phyloP scores from a whole-genome alignment of 1,140 invertebrate genomes.

The Drosophila pachea region DNA sequence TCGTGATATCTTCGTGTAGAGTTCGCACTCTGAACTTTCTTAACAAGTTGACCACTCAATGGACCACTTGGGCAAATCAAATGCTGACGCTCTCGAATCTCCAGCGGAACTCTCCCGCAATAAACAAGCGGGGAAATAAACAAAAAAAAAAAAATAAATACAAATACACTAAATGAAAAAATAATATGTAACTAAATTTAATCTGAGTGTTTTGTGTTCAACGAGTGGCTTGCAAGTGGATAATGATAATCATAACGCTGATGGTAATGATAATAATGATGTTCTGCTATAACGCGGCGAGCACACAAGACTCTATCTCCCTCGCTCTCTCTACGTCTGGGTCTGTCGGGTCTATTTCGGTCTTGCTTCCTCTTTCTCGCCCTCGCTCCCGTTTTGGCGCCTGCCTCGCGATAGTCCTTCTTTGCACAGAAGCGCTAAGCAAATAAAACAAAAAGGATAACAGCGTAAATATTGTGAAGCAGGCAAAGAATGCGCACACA shows the following conservation, averaged over 20 bases:
- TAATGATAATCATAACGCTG: conserved; percentile 39
- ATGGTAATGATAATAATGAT: conserved; percentile 44
- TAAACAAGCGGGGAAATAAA: conserved; percentile 41
- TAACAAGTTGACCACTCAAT: conserved; percentile 6
- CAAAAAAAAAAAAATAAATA: conserved; percentile 47
- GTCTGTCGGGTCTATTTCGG: conserved; percentile 38
- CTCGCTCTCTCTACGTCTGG: neutral
- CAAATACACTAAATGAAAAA: conserved; percentile 67
- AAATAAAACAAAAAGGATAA: conserved; percentile 78
- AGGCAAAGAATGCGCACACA: conserved; percentile 37
- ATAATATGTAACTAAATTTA: conserved; percentile 68
- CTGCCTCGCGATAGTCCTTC: conserved; percentile 65
- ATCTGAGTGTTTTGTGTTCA: conserved; percentile 57
- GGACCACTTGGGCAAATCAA: neutral
- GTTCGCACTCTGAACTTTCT: neutral
- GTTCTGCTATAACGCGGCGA: conserved; percentile 41
- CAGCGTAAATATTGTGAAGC: conserved; percentile 71
- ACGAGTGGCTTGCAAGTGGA: conserved; percentile 45
- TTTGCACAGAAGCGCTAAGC: conserved; percentile 75
- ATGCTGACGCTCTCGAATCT: conserved; percentile 4
- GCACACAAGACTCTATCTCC: conserved; percentile 26
- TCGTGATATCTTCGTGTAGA: too few species aligned
- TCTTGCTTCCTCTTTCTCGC: too few species aligned
- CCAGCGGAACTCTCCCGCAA: conserved; percentile 6
- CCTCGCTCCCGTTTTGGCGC: conserved; percentile 31